Percentiles rank a stretch among this genome's conserved stretches.
Conservation (phyloP, 2,113 vertebrate species). For the Cricetomys ansorgei region DNA sequence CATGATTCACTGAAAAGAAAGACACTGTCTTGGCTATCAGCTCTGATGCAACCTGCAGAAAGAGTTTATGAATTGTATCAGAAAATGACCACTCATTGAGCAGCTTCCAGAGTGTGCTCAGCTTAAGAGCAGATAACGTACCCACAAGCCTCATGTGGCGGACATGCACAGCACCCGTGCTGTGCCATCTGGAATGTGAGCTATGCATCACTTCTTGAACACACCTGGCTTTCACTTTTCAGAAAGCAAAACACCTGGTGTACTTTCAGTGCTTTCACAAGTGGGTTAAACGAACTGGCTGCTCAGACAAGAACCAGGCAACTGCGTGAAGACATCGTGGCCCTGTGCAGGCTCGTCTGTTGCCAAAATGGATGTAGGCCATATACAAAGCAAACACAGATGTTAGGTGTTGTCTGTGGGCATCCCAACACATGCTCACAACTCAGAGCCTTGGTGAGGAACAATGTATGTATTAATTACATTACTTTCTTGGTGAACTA, state of each 20-base stretch:
- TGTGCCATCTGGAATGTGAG: neutral
- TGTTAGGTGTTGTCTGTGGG: too few species aligned
- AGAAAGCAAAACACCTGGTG: neutral
- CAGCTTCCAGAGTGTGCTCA: neutral
- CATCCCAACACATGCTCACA: neutral
- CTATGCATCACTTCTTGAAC: neutral
- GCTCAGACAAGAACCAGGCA: neutral
- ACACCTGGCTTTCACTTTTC: neutral
- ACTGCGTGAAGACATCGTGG: neutral
- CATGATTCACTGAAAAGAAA: neutral
- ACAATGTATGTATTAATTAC: neutral
- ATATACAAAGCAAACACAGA: neutral
- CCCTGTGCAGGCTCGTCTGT: neutral
- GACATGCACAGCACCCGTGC: neutral
- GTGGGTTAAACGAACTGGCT: neutral
- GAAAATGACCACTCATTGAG: neutral
- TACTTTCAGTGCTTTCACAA: neutral
- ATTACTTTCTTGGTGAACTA: neutral
- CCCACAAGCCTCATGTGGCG: neutral
- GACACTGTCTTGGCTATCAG: neutral
- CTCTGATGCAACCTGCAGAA: neutral
- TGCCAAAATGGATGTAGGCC: neutral
- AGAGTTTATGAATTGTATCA: neutral
- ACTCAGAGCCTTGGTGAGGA: neutral
- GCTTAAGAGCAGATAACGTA: neutral